phyloP scores from a whole-genome alignment of 2,113 vertebrate genomes.

The Oncorhynchus keta region DNA sequence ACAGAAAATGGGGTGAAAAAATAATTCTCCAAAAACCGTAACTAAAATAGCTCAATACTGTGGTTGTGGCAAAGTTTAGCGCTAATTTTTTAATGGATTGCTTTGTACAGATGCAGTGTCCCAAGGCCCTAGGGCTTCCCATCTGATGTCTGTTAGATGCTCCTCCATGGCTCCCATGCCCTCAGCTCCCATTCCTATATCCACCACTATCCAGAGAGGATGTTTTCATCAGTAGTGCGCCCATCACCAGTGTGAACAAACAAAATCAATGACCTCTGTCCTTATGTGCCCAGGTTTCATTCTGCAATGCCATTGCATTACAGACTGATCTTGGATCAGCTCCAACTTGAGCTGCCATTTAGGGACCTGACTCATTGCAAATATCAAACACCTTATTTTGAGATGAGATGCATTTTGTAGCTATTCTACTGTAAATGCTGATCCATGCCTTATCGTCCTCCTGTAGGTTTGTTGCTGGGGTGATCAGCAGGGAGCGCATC shows the following conservation, averaged over 20 bases:
- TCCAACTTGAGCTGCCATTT: not conserved
- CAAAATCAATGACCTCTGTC: not conserved
- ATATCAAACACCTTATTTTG: not conserved
- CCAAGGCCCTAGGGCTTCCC: not conserved
- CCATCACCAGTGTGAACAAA: not conserved
- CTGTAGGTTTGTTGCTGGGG: conserved; percentile 93
- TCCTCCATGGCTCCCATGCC: too few relatives aligned
- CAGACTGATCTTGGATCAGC: not conserved
- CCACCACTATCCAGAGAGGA: too few relatives aligned
- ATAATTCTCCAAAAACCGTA: too few relatives aligned
- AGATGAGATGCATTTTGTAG: not conserved
- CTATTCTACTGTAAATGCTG: not conserved
- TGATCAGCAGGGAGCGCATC: conserved; percentile 93
- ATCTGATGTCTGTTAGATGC: not conserved
- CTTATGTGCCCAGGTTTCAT: not conserved
- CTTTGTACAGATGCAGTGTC: not conserved
- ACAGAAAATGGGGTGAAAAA: too few relatives aligned
- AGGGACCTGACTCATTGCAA: not conserved
- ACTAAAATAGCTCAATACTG: too few relatives aligned
- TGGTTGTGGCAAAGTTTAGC: too few relatives aligned
- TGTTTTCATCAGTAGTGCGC: not conserved
- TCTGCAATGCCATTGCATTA: too few relatives aligned
- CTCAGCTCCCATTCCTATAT: too few relatives aligned
- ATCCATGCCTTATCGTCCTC: not conserved
- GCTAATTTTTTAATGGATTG: too few relatives aligned